Conservation (phyloP, 2,797 vertebrate species). For the Sebastiscus tertius region DNA sequence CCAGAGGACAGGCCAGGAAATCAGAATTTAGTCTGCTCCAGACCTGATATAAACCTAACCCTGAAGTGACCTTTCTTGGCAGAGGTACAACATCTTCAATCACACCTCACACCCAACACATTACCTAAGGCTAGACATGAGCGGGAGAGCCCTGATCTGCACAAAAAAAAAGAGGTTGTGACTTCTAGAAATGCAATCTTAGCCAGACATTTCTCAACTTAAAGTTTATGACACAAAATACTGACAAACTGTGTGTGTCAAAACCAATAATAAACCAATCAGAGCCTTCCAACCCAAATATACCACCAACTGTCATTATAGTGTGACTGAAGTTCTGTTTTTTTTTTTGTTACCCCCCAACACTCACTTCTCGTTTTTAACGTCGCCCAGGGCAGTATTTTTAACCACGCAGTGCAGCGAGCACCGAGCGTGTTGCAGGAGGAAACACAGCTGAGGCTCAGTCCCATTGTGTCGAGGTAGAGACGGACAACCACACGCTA, state of each 20-base stretch:
- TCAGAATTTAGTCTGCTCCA: not conserved
- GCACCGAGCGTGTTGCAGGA: slow-evolving; percentile 19
- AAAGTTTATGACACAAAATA: not conserved
- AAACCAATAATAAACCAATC: not conserved
- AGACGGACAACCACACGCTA: slow-evolving; percentile 61
- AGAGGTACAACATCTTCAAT: not conserved
- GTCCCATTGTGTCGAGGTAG: slow-evolving; percentile 43
- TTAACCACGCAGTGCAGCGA: not conserved
- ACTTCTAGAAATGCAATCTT: not conserved
- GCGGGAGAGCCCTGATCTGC: not conserved
- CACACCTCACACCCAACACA: not conserved
- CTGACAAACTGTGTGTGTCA: not conserved
- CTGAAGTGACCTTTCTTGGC: not conserved
- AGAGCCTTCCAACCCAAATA: not conserved
- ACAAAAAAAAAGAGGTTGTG: not conserved
- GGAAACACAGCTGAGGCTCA: slow-evolving; percentile 50
- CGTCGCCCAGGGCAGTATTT: not conserved
- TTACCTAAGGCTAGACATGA: not conserved
- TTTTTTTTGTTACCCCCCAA: not conserved
- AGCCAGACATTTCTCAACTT: not conserved
- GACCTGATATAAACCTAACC: not conserved
- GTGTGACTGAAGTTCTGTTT: not conserved
- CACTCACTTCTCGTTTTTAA: not conserved
- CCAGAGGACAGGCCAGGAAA: not conserved
- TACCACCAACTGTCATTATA: not conserved